Evolutionary conservation across 53 echinoderm and acorn worm species (phyloP).

Genomic region (Apostichopus leukothele): DNA sequence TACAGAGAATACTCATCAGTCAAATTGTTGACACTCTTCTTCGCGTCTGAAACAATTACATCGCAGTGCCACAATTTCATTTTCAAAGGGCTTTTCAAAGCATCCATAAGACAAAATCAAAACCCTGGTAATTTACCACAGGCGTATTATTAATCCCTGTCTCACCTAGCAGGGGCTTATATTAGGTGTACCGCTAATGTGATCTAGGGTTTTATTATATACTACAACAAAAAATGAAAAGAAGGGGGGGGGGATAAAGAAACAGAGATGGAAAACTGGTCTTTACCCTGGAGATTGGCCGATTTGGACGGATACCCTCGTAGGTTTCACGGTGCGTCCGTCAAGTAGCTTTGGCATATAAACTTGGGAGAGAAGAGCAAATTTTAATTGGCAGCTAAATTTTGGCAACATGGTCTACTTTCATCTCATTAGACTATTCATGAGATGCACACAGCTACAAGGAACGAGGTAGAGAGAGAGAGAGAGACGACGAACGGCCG

Average conservation of each 20-base stretch:
- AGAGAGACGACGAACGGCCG: background rate
- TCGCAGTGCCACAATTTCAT: background rate
- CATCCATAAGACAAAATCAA: background rate
- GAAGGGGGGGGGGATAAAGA: no score
- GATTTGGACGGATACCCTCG: no score
- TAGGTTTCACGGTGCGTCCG: background rate
- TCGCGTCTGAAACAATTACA: background rate
- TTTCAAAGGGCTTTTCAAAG: background rate
- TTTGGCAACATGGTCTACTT: conserved; percentile 21
- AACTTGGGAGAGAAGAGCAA: background rate
- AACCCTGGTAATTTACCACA: conserved; percentile 2
- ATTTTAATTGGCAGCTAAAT: conserved; percentile 9
- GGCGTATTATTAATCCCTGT: background rate
- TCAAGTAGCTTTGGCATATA: background rate
- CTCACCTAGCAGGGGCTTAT: conserved; percentile 17
- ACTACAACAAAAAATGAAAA: no score
- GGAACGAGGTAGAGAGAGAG: no score
- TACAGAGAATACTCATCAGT: no score
- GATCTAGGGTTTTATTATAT: background rate
- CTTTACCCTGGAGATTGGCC: no score
- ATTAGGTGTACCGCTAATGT: background rate
- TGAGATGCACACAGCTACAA: background rate
- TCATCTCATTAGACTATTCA: conserved; percentile 33
- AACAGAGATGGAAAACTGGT: no score
- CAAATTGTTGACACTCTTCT: no score